A percentile compares a stretch with the other conserved stretches of the same genome.
Evolutionary conservation across 2,113 vertebrate genomes (phyloP).

Genomic region (Zapus hudsonius): DNA sequence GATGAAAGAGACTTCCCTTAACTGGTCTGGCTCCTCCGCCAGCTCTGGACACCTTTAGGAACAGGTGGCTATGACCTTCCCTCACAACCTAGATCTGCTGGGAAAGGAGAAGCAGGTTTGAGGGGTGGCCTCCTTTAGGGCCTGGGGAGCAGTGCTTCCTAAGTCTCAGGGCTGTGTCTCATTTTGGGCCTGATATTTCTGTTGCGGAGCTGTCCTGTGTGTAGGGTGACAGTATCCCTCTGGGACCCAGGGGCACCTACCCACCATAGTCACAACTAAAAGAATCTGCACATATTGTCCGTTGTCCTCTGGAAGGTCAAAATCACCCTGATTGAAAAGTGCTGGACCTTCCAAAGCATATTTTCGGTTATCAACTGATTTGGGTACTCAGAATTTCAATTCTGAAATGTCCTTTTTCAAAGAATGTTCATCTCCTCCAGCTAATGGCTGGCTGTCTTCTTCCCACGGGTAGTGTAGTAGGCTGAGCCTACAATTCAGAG

Average conservation of each 20-base stretch:
- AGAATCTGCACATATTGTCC: neutral
- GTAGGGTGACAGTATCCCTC: accelerated
- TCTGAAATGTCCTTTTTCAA: neutral
- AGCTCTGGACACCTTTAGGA: neutral
- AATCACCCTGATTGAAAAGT: neutral
- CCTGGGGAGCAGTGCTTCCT: neutral
- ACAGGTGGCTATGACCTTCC: neutral
- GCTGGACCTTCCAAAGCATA: neutral
- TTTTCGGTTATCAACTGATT: neutral
- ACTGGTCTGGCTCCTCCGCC: neutral
- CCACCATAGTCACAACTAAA: neutral
- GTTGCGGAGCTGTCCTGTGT: accelerated
- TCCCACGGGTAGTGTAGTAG: neutral
- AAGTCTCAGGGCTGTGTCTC: accelerated
- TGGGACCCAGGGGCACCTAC: too few species aligned
- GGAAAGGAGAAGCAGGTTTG: neutral
- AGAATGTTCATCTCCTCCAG: neutral
- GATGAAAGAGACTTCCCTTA: constrained; percentile 66
- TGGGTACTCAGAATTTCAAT: neutral
- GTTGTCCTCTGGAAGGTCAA: neutral
- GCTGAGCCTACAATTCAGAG: neutral
- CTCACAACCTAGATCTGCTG: neutral
- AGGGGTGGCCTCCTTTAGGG: neutral
- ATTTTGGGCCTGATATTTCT: neutral
- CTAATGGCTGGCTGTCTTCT: neutral